Base-by-base conservation (phyloP, 2,797 vertebrate species). In the Alosa sapidissima region DNA sequence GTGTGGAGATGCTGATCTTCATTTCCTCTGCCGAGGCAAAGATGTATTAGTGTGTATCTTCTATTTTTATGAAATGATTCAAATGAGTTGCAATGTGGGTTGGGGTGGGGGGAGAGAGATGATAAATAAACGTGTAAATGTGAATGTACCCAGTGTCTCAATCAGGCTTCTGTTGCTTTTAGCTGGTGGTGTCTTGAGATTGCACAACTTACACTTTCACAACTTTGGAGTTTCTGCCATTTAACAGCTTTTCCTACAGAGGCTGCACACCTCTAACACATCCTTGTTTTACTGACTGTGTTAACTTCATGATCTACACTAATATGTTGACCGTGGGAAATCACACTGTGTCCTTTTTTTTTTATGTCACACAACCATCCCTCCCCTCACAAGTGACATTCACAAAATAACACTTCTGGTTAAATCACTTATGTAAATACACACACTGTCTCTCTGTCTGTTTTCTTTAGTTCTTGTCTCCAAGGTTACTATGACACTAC, bases 51-150 rank as follows among this genome's bases (percentile, higher is more conserved):
- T 90, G 90, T 93, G 89, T 92, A 90, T 87, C 91, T 89, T 94
- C 81, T 94, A 91, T 93, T 94, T 94, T 94, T 94, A 91, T 93
- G 87, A 91, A 89, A 90, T 86, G 82, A 87, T 85, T 82, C 84
- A 55, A 82, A 87, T 47, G 72, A 78, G 16, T 82, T 54, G 82
- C 90, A 81, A 84, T 87, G 87, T 6, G 54, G 85, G 85, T 88
- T 88, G 28, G 21, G 60, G 5, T 0, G 36, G 41, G 41, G 41
- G 72, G 36, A 83, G 75, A 86, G 88, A 88, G 86, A 89, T 82
- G 62, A 86, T 91, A 94, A 94, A 96, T 95, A 94, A 95, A 93
- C 85, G 82, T 88, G 88, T 91, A 86, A 60, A 90, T 93, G 92
- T 93, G 90, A 94, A 93, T 91, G 84, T 87, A 91, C 14, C 16